Conservation (phyloP, 30 jellyfish, hydroid and myxozoan species). For the Aurelia aurita region DNA sequence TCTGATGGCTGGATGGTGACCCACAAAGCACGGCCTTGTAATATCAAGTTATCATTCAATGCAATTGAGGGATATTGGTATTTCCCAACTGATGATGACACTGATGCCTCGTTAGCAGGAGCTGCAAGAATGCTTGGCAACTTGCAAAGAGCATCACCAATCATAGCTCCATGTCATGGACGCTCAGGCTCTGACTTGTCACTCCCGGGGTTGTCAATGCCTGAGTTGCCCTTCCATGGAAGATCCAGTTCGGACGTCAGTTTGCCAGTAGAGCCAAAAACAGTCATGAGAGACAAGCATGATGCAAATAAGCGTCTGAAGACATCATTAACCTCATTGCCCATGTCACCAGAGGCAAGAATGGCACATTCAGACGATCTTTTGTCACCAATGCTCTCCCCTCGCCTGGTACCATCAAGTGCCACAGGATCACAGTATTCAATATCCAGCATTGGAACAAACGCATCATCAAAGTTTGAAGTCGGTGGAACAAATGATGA, state of each 20-base stretch:
- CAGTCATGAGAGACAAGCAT: neutral
- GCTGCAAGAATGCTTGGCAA: conserved; percentile 29
- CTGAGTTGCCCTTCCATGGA: neutral
- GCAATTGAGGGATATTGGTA: conserved; percentile 86
- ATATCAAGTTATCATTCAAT: conserved; percentile 63
- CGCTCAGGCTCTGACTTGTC: conserved; percentile 33
- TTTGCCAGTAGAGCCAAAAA: neutral
- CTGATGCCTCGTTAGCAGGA: conserved; percentile 25
- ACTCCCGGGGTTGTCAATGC: neutral
- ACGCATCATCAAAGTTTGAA: conserved; percentile 25
- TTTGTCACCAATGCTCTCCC: conserved; percentile 12
- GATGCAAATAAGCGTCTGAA: conserved; percentile 9
- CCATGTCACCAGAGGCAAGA: conserved; percentile 24
- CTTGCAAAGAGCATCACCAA: conserved; percentile 24
- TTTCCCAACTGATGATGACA: conserved; percentile 49
- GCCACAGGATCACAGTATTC: conserved; percentile 29
- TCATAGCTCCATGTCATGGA: neutral
- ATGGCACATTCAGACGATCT: neutral
- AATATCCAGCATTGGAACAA: conserved; percentile 20
- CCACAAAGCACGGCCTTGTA: conserved; percentile 35
- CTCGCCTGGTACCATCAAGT: neutral
- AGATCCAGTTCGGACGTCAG: neutral
- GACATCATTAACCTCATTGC: conserved; percentile 1
- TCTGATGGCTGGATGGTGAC: conserved; percentile 95
- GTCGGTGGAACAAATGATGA: conserved; percentile 1